phyloP scores from a whole-genome alignment of 2,113 vertebrate genomes.

The Pseudopodoces humilis region DNA sequence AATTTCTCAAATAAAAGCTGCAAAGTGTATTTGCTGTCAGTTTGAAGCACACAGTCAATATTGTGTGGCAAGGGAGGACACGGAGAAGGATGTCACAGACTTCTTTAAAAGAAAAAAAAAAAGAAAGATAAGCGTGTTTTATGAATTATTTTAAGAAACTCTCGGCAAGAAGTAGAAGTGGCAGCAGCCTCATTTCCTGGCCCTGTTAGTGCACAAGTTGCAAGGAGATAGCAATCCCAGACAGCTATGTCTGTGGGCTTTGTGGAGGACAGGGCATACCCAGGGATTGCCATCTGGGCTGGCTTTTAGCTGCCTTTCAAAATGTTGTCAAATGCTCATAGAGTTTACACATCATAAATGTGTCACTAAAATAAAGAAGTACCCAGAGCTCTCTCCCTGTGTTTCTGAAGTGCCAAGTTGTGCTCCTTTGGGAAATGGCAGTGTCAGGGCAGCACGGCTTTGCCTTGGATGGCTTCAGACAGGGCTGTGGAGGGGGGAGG shows the following conservation, averaged over 20 bases:
- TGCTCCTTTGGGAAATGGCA: neutral
- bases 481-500: neutral
- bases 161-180: neutral
- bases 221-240: neutral
- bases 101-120: neutral
- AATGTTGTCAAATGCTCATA: constrained; percentile 1
- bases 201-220: neutral
- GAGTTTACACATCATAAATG: neutral
- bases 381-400: neutral
- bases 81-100: neutral
- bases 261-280: neutral
- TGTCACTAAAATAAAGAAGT: neutral
- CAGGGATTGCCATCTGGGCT: neutral
- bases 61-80: neutral
- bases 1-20: neutral
- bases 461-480: neutral
- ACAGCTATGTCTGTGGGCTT: neutral
- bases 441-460: neutral
- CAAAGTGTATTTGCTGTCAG: neutral
- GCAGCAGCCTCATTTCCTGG: neutral
- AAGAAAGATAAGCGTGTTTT: neutral
- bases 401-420: neutral
- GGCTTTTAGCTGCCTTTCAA: neutral
- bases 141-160: neutral
- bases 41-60: neutral